phyloP scores from a whole-genome alignment of 2,888 invertebrate genomes.

The Xestia xanthographa region DNA sequence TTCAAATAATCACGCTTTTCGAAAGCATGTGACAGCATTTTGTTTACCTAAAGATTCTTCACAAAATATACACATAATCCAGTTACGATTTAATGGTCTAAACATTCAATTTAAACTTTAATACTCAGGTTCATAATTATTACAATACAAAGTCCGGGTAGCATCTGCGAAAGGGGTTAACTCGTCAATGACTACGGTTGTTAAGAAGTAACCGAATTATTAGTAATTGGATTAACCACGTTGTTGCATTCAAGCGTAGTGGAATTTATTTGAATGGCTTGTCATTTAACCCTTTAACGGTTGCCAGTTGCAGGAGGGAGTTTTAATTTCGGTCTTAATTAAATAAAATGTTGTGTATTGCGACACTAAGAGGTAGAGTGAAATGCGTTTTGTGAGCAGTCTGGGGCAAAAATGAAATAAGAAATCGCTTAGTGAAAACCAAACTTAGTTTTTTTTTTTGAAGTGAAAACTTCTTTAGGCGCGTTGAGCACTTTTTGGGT shows the following conservation, averaged over 20 bases:
- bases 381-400: constrained; percentile 3
- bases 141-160: constrained; percentile 61
- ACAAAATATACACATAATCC: neutral
- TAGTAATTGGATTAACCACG: constrained; percentile 82
- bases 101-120: constrained; percentile 52
- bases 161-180: constrained; percentile 85
- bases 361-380: constrained; percentile 25
- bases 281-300: constrained; percentile 81
- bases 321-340: constrained; percentile 68
- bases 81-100: constrained; percentile 11
- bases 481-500: too few species aligned
- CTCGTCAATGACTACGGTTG: constrained; percentile 75
- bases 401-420: too few species aligned
- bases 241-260: constrained; percentile 78
- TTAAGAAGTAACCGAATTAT: constrained; percentile 83
- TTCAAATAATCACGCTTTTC: too few species aligned
- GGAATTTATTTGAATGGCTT: constrained; percentile 84
- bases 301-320: constrained; percentile 63
- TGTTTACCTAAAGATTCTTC: neutral
- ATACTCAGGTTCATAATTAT: constrained; percentile 54
- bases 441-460: too few species aligned
- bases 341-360: constrained; percentile 61
- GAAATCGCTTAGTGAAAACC: too few species aligned
- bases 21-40: too few species aligned
- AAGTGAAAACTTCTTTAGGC: too few species aligned